Conservation (phyloP, 2,797 vertebrate species). For the Anableps anableps region DNA sequence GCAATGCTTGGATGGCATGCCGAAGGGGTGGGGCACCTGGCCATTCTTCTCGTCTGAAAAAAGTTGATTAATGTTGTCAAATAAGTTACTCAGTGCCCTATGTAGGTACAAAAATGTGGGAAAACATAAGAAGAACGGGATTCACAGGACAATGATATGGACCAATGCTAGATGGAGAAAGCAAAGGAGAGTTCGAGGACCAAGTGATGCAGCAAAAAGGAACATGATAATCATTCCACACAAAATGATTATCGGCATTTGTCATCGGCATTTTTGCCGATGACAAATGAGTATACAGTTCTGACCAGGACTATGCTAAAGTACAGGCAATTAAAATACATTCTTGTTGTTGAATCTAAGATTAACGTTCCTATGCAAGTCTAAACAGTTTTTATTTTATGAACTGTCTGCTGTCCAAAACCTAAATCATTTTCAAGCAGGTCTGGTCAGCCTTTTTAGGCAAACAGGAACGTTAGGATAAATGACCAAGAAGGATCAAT, state of each 20-base stretch:
- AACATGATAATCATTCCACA: slow-evolving; percentile 1
- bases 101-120: slow-evolving; percentile 92
- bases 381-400: no score
- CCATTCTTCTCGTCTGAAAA: slow-evolving; percentile 99
- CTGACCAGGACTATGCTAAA: background rate
- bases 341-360: slow-evolving; percentile 6
- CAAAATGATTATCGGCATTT: no score
- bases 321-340: background rate
- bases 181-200: slow-evolving; percentile 63
- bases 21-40: slow-evolving; percentile 91
- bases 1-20: slow-evolving; percentile 90
- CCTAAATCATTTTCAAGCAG: slow-evolving; percentile 8
- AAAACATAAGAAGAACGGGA: slow-evolving; percentile 86
- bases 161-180: slow-evolving; percentile 67
- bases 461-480: slow-evolving; percentile 21
- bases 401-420: background rate
- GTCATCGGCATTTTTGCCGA: background rate
- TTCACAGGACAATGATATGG: slow-evolving; percentile 77
- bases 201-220: slow-evolving; percentile 67
- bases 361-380: background rate
- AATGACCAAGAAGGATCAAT: slow-evolving; percentile 11
- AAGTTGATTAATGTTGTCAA: slow-evolving; percentile 99
- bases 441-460: background rate
- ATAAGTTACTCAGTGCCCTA: slow-evolving; percentile 98
- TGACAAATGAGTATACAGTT: background rate